Conservation (phyloP, 64 coral and sea anemone genomes). For the Montipora sp. region DNA sequence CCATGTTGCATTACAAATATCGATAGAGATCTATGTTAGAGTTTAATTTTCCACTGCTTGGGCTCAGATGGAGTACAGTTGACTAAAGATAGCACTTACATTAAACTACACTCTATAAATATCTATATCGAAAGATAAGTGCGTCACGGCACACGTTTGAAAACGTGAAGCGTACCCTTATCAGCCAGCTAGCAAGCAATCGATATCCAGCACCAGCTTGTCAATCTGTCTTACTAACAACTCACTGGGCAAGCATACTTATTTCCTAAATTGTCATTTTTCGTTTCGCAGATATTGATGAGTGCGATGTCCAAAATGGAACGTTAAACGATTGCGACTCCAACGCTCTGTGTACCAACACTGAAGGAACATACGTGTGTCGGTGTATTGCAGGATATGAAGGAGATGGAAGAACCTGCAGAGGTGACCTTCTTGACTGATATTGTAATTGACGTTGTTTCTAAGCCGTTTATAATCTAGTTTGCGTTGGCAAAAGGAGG, state of each 20-base stretch:
- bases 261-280: background rate
- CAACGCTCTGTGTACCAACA: conserved; percentile 58
- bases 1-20: too few relatives aligned
- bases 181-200: background rate
- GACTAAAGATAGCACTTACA: too few relatives aligned
- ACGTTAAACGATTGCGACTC: conserved; percentile 13
- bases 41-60: too few relatives aligned
- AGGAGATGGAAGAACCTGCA: conserved; percentile 30
- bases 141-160: too few relatives aligned
- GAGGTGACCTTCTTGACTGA: background rate
- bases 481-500: too few relatives aligned
- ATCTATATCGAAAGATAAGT: too few relatives aligned
- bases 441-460: too few relatives aligned
- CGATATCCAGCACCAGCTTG: background rate
- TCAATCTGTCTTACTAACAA: background rate
- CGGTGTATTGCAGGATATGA: conserved; percentile 28
- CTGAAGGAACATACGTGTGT: conserved; percentile 51
- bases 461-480: too few relatives aligned
- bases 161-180: too few relatives aligned
- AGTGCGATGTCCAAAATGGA: background rate
- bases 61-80: too few relatives aligned
- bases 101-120: too few relatives aligned
- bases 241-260: background rate
- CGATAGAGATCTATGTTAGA: too few relatives aligned
- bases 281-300: conserved; percentile 15